phyloP scores from a whole-genome alignment of 1,140 invertebrate genomes.

The Papilio dardanus region DNA sequence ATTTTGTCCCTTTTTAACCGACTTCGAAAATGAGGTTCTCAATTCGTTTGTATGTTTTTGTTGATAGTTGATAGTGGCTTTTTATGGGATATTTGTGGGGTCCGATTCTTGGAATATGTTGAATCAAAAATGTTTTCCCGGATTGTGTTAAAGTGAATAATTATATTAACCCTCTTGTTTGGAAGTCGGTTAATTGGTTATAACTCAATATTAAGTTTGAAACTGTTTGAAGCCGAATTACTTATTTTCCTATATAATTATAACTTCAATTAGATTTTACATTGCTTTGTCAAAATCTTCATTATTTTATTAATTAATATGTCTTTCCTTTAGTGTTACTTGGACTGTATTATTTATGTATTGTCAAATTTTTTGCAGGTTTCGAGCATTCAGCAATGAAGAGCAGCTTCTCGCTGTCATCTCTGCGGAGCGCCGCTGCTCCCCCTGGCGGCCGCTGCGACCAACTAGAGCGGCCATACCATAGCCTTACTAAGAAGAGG shows the following conservation, averaged over 20 bases:
- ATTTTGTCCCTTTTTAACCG: conserved; percentile 24
- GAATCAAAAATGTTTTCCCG: too few relatives aligned
- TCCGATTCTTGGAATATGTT: background rate
- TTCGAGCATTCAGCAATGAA: conserved; percentile 84
- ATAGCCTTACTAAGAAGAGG: conserved; percentile 82
- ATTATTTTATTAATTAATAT: too few relatives aligned
- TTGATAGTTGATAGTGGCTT: background rate
- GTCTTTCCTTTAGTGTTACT: background rate
- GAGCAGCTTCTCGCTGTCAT: conserved; percentile 84
- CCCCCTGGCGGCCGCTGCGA: conserved; percentile 61
- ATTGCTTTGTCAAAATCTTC: too few relatives aligned
- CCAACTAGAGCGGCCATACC: conserved; percentile 78
- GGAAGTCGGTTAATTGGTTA: too few relatives aligned
- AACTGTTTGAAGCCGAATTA: too few relatives aligned
- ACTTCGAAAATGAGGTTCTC: too few relatives aligned
- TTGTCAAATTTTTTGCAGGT: conserved; percentile 64
- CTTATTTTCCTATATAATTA: too few relatives aligned
- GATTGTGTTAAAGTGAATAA: too few relatives aligned
- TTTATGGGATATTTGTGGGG: background rate
- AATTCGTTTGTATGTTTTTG: too few relatives aligned
- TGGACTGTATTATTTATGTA: background rate
- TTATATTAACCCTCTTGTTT: too few relatives aligned
- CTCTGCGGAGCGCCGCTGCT: conserved; percentile 75
- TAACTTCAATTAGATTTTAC: too few relatives aligned
- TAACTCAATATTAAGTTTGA: too few relatives aligned